phyloP scores from a whole-genome alignment of 1,140 invertebrate genomes.

The Bombus turneri region DNA sequence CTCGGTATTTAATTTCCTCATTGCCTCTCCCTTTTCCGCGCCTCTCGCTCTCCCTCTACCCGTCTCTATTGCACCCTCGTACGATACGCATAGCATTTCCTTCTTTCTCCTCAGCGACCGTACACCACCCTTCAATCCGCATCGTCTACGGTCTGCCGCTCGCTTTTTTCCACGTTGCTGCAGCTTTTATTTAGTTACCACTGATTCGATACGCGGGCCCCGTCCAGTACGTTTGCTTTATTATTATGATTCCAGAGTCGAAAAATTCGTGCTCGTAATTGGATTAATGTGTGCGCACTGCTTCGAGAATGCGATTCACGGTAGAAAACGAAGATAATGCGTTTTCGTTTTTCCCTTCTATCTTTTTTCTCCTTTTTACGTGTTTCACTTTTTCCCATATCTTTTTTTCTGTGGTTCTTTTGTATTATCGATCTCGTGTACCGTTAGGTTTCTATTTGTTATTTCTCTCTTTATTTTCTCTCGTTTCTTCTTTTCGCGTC shows the following conservation, averaged over 20 bases:
- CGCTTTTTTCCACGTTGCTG: slow-evolving; percentile 22
- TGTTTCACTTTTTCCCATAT: background rate
- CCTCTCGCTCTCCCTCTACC: background rate
- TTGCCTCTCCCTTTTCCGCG: slow-evolving; percentile 5
- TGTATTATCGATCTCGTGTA: background rate
- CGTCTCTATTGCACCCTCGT: slow-evolving; percentile 6
- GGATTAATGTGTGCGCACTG: slow-evolving; percentile 10
- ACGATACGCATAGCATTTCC: background rate
- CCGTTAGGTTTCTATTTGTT: background rate
- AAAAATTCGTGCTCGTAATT: slow-evolving; percentile 3
- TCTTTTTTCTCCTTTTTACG: background rate
- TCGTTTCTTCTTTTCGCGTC: background rate
- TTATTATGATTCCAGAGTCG: slow-evolving; percentile 23
- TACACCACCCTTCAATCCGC: background rate
- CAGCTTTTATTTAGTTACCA: slow-evolving; percentile 43
- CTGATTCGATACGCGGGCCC: slow-evolving; percentile 35
- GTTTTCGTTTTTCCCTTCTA: background rate
- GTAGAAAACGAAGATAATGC: background rate
- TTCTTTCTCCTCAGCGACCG: background rate
- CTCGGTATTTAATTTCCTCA: slow-evolving; percentile 51
- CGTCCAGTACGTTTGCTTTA: slow-evolving; percentile 20
- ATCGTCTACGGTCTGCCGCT: background rate
- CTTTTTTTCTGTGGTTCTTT: background rate
- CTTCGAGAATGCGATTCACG: background rate
- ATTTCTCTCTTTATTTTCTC: background rate